Evolutionary conservation across 2,888 invertebrate species (phyloP), one percentile per base, ranked within the genome.

Genomic region (Stomorhina lunata): DNA sequence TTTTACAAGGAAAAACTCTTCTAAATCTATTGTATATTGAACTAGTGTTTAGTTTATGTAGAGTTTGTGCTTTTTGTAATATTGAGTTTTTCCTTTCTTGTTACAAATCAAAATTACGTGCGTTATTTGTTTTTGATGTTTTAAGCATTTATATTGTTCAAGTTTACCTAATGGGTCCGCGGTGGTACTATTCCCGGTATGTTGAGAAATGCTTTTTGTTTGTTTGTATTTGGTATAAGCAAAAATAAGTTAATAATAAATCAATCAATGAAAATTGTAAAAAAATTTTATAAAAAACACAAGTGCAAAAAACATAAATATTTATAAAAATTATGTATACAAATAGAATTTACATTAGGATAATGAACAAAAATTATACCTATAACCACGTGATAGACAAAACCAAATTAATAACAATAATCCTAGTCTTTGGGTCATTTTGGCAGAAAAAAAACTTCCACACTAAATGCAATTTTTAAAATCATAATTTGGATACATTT

Each of bases 101-200:
- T 61, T 27, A n/a, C n/a, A 55, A 9, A 22, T 29, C 15, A 61
- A 71, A 61, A 40, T 7, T 40, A 71, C 6, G 65, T 76, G 80
- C 69, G 15, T 2, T n/a, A n/a, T n/a, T n/a, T n/a, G n/a, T n/a
- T n/a, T 50, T 27, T 43, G n/a, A 40, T 34, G 27, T 72, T 34
- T 34, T 2, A 69, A 65, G 66, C 79, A 53, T 53, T 45, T 61
- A 80, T 72, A 73, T 66, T 76, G 43, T 63, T 75, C 37, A 40
- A 71, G 80, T 87, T 89, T 89, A 89, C 89, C 89, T 89, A 89
- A 87, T 90, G 88, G 75, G 87, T 88, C 90, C 90, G 88, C 84
- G 90, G 87, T 82, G 88, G 88, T 87, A 87, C 86, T 85, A 89
- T 89, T 88, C 89, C 89, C 84, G 89, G 90, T 86, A 89, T 89